Evolutionary conservation across 2,888 invertebrate genomes (phyloP), one percentile per base, ranked within the genome.

Genomic region (Pemphredon lugubris): DNA sequence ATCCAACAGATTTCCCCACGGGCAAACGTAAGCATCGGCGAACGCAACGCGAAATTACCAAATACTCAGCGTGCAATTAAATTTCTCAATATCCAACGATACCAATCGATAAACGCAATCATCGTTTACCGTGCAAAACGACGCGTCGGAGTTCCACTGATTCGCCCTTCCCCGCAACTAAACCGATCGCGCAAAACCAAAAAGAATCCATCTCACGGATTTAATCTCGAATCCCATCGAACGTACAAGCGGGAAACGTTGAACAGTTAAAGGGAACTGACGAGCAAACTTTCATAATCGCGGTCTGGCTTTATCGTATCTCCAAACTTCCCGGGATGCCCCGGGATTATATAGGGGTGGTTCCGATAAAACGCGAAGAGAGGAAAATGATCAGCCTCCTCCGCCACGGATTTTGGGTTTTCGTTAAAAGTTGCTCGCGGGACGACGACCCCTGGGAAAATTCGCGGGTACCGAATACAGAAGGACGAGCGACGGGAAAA

Each of bases 261-360:
- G 45, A 44, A 40, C 59, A 48, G 50, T 58, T 34, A 40, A 45
- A 47, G 42, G 47, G 21, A 44, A 53, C 30, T 34, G 45, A 42
- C 40, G 40, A 55, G 55, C 55, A 39, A 79, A 77, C 51, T 72
- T 65, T 65, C 51, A 66, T 74, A 80, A 80, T 80, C 77, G 64
- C 50, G 13, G 48, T 21, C 39, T 54, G 7, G 40, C 51, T 72
- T 75, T 61, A 64, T 69, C 68, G 59, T 34, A 30, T 50, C 53
- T 16, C 30, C 9, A 72, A 72, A 79, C 57, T 74, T 80, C 67
- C 58, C 20, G 23, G 48, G 51, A 39, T 60, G 59, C 50, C 57
- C 55, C 44, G 44, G 79, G 59, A 65, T 66, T 66, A 69, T 53
- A 39, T 42, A 54, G 40, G 54, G 32, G 34, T 7, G n/a, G 7